phyloP scores from a whole-genome alignment of 2,113 vertebrate genomes.

The Albula glossodonta region DNA sequence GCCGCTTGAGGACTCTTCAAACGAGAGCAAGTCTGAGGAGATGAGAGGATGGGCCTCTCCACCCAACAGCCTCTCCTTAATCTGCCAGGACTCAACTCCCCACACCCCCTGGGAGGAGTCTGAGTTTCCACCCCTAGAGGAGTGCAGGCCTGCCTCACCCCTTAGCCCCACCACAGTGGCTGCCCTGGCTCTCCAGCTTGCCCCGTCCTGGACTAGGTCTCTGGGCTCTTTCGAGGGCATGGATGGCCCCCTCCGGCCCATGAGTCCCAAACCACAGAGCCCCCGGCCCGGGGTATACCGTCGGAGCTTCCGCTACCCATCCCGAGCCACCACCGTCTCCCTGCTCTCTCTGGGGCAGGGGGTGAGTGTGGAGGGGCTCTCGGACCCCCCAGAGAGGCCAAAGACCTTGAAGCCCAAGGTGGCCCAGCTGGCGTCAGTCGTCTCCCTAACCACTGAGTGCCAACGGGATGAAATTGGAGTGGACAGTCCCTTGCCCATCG shows the following conservation, averaged over 20 bases:
- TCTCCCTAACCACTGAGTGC: conserved; percentile 60
- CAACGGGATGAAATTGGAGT: conserved; percentile 64
- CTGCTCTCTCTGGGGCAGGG: conserved; percentile 72
- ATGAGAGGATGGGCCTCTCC: conserved; percentile 31
- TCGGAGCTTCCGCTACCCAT: conserved; percentile 57
- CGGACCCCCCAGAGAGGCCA: conserved; percentile 60
- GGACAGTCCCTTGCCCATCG: conserved; percentile 59
- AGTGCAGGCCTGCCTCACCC: conserved; percentile 53
- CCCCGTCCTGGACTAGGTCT: conserved; percentile 53
- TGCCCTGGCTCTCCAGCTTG: conserved; percentile 29
- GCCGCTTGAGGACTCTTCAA: conserved; percentile 35
- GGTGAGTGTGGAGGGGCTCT: conserved; percentile 46
- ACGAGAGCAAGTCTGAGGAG: conserved; percentile 36
- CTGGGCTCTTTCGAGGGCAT: conserved; percentile 58
- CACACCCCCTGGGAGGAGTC: conserved; percentile 43
- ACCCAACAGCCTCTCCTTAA: conserved; percentile 50
- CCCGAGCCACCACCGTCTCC: conserved; percentile 64
- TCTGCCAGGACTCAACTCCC: conserved; percentile 37
- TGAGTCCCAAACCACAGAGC: conserved; percentile 79
- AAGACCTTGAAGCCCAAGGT: conserved; percentile 63
- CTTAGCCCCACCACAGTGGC: conserved; percentile 42
- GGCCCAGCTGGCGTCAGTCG: conserved; percentile 61
- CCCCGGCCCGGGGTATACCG: conserved; percentile 56
- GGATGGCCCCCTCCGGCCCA: conserved; percentile 70
- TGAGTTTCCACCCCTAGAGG: conserved; percentile 49